Evolutionary conservation across 2,113 vertebrate species (phyloP).

Genomic region (Isurus oxyrinchus): DNA sequence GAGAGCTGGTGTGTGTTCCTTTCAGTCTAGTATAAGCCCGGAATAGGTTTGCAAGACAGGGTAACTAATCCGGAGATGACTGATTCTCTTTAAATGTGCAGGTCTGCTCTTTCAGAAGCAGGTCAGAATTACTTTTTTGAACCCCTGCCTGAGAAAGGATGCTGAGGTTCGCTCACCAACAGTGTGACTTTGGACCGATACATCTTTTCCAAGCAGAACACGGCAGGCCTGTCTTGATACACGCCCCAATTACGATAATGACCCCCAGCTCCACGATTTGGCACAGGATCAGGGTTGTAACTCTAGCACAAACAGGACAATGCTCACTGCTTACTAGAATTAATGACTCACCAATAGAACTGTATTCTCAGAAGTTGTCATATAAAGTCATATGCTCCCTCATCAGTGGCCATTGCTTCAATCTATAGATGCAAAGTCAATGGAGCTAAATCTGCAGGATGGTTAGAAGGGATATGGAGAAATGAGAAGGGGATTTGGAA

Average conservation of each 20-base stretch:
- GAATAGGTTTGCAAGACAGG: neutral
- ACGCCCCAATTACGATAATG: neutral
- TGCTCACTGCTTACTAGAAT: neutral
- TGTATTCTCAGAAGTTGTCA: neutral
- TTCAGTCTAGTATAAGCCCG: neutral
- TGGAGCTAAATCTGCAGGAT: neutral
- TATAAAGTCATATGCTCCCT: too few species aligned
- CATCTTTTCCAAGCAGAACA: neutral
- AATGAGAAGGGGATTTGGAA: neutral
- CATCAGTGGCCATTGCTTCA: too few species aligned
- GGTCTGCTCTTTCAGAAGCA: neutral
- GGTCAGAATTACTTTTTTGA: neutral
- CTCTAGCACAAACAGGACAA: neutral
- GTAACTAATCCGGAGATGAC: neutral
- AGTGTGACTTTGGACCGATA: neutral
- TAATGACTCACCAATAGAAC: neutral
- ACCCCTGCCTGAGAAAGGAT: neutral
- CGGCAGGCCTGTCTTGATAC: too few species aligned
- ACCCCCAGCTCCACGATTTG: neutral
- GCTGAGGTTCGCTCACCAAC: neutral
- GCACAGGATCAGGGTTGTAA: neutral
- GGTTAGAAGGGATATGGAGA: neutral
- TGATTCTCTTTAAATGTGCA: neutral
- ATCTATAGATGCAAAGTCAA: neutral
- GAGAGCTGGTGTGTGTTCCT: neutral